These are phyloP conservation scores for Bradysia coprophila DNA, from an alignment of 1,140 invertebrate genomes.

Conservation along the genomic window DNA sequence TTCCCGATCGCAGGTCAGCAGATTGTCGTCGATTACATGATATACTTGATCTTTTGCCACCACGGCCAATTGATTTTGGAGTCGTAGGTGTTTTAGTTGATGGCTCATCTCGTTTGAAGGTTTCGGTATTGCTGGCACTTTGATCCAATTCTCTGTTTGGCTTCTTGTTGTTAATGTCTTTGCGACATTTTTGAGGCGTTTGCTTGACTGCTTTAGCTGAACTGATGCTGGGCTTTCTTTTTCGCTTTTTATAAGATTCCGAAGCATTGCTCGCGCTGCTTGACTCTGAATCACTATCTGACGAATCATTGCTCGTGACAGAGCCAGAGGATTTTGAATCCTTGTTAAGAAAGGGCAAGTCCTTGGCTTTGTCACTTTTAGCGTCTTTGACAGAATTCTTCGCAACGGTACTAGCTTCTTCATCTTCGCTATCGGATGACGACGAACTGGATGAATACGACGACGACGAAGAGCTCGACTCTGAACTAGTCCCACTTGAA, in stretches of 20 bases:
- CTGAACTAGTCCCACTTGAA: conserved; percentile 23
- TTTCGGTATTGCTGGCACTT: not conserved
- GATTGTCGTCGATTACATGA: not conserved
- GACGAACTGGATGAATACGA: conserved; percentile 26
- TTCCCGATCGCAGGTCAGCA: not conserved
- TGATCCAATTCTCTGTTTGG: no score
- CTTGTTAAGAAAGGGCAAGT: conserved; percentile 41
- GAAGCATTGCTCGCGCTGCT: not conserved
- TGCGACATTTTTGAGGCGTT: not conserved
- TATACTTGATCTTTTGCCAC: conserved; percentile 1
- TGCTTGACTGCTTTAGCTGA: no score
- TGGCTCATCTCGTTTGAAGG: conserved; percentile 54
- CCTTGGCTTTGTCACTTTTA: conserved; percentile 8
- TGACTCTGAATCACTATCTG: conserved; percentile 6
- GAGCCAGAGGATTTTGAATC: conserved; percentile 31
- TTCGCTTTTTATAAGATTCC: not conserved
- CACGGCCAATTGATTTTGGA: not conserved
- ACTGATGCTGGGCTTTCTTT: no score
- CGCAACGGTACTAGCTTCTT: not conserved
- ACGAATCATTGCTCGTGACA: conserved; percentile 24
- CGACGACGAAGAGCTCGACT: conserved; percentile 20
- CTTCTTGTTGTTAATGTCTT: not conserved
- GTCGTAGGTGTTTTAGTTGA: conserved; percentile 24
- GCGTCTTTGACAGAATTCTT: not conserved
- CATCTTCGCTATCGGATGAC: conserved; percentile 13